phyloP scores from a whole-genome alignment of 2,888 invertebrate genomes.

The Melanargia galathea region DNA sequence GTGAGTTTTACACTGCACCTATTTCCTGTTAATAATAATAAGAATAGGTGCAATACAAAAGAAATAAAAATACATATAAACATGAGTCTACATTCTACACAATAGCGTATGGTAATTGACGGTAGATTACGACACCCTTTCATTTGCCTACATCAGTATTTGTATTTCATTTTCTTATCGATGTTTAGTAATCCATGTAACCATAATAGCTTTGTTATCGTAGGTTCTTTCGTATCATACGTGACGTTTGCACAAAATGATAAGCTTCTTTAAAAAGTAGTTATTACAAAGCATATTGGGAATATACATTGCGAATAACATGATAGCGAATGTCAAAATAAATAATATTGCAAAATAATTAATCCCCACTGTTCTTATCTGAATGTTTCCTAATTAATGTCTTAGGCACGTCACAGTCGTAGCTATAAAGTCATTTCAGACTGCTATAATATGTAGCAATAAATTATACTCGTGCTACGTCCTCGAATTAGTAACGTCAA shows the following conservation, averaged over 20 bases:
- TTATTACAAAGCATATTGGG: conserved; percentile 21
- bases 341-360: conserved; percentile 16
- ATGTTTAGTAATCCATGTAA: conserved; percentile 32
- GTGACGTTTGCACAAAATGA: conserved; percentile 20
- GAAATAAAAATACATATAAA: conserved; percentile 17
- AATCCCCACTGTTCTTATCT: neutral
- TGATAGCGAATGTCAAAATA: conserved; percentile 18
- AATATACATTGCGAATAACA: conserved; percentile 21
- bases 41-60: conserved; percentile 13
- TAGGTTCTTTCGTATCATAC: conserved; percentile 21
- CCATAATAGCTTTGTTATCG: conserved; percentile 50
- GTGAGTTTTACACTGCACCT: conserved; percentile 67
- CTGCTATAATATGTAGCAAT: no score
- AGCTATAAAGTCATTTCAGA: no score
- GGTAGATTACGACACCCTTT: conserved; percentile 12
- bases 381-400: neutral
- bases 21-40: conserved; percentile 27
- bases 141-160: neutral
- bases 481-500: no score
- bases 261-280: conserved; percentile 28
- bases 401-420: no score
- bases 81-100: conserved; percentile 14
- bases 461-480: no score
- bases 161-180: conserved; percentile 30
- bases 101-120: conserved; percentile 18